Evolutionary conservation across 2,888 invertebrate genomes (phyloP), one percentile per base, ranked within the genome.

Genomic region (Odontocerum albicorne): DNA sequence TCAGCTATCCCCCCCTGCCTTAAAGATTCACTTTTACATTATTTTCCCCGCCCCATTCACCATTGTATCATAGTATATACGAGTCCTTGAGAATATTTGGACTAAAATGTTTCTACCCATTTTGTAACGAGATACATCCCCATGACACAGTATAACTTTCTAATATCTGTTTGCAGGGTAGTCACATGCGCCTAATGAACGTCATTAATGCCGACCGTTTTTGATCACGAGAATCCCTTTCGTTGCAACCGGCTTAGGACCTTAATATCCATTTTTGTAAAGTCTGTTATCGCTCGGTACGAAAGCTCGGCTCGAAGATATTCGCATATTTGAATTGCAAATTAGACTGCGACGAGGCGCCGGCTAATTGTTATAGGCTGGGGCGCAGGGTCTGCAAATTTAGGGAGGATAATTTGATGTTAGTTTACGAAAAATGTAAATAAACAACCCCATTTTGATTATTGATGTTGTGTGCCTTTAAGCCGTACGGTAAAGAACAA

Each of bases 291-390:
- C 43, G 50, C 22, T 21, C 7, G 43, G 12, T 20, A 21, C 4
- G 17, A 12, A 6, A 6, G 39, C 35, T 10, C 15, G 22, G 21
- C 22, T 31, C 39, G 19, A n/a, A 43, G 42, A 33, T 31, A 50
- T 33, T 43, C 16, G 7, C 33, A 22, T 20, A 47, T 49, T 49
- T 49, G 43, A 49, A 42, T 47, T 55, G 55, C 55, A 49, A 55
- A 55, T 55, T 35, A 49, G 55, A 42, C 38, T 35, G 15, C 38
- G 36, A 33, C 35, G 49, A 49, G 42, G 40, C 49, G 43, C 49
- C 49, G 40, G 43, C 40, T 55, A 55, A 55, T 55, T 55, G 49
- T 49, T 49, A 49, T 42, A 31, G 40, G 42, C 33, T 31, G 40
- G 32, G 19, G 31, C n/a, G 19, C 19, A 53, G 4, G n/a, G n/a